These are phyloP conservation scores for Sus scrofa DNA, from an alignment of 2,113 vertebrate genomes.

Conservation along the genomic window T2T-Sscrofa CM000815.6:133711001-133711500, in stretches of 20 bases:
- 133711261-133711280: background rate
- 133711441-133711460: background rate
- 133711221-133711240: background rate
- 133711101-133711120: background rate
- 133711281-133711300: background rate
- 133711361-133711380: background rate
- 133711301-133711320: background rate
- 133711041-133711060: slow-evolving; percentile 13
- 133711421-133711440: background rate
- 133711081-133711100: slow-evolving; percentile 14
- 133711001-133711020: slow-evolving; percentile 40
- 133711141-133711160: background rate
- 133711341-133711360: background rate
- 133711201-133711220: slow-evolving; percentile 16
- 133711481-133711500: background rate
- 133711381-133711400: background rate
- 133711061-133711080: slow-evolving; percentile 14
- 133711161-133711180: background rate
- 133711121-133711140: slow-evolving; percentile 41
- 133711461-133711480: background rate
- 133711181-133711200: slow-evolving; percentile 6
- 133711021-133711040: slow-evolving; percentile 46
- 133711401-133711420: background rate
- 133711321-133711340: background rate
- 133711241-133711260: background rate